Base-by-base conservation (phyloP, 2,797 vertebrate species). In the Potorous gilbertii region DNA sequence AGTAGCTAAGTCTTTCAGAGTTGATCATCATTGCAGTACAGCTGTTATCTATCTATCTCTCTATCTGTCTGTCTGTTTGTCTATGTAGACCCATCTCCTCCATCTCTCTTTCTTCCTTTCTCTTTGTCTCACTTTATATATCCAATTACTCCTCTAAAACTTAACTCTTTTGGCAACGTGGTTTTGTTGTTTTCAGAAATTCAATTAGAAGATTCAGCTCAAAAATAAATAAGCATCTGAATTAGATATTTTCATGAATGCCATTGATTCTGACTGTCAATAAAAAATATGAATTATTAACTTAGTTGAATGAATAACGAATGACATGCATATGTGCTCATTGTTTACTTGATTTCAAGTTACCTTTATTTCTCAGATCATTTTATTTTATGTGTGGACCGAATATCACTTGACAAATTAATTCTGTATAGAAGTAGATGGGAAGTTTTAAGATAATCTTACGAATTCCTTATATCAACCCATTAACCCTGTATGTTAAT, bases 401-500 rank as follows among this genome's bases (percentile, higher is more conserved):
- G 54, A 94, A 96, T 94, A 94, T 91, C n/a, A 94, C 94, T 96
- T 90, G n/a, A 93, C 90, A 94, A 94, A 94, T 92, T 97, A 66
- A 95, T 97, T 87, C 95, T 0, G 2, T 74, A 74, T 21, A 92
- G 6, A 16, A 95, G 55, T 40, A 92, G 91, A 21, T 93, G 46
- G 95, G 93, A 93, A 93, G 2, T n/a, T 90, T 98, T 94, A 91
- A 92, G 91, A 92, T 0, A 97, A 31, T 97, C 96, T 97, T 91
- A 93, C 96, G 81, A 97, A 96, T 95, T 97, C 54, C 56, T 96
- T 87, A 92, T 93, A 96, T 97, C 93, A 97, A 93, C 97, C 40
- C 94, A 56, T 97, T 66, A 55, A 90, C 94, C 95, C 90, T 29
- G 81, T 93, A 91, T 98, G 97, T 97, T 98, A 98, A 98, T 97